These are phyloP conservation scores for Tyrannus savana DNA, from an alignment of 2,113 vertebrate species.

Conservation along the genomic window DNA sequence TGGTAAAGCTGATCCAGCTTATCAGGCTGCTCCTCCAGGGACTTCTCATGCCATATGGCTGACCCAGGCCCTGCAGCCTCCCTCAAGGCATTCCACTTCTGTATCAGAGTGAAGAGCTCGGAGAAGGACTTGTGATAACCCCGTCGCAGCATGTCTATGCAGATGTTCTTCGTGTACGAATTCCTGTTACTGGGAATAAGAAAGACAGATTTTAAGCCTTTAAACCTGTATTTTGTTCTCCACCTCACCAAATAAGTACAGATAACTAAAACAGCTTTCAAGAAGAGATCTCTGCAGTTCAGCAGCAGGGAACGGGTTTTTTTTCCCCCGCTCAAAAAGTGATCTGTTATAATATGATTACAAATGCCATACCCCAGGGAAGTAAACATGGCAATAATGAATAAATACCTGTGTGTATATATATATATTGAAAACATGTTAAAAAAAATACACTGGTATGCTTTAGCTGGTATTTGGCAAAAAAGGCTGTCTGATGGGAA, in stretches of 20 bases:
- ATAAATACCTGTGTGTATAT: neutral
- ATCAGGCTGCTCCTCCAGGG: conserved; percentile 84
- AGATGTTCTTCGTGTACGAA: conserved; percentile 87
- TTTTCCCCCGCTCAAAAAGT: neutral
- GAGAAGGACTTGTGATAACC: conserved; percentile 87
- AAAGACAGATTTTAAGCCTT: conserved; percentile 44
- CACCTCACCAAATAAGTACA: neutral
- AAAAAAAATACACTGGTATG: conserved; percentile 24
- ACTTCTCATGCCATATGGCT: conserved; percentile 89
- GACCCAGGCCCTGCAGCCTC: conserved; percentile 86
- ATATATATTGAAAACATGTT: neutral
- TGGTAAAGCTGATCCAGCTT: conserved; percentile 86
- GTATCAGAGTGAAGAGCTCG: conserved; percentile 83
- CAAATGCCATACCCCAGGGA: neutral
- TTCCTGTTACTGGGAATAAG: conserved; percentile 79
- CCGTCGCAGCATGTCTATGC: conserved; percentile 82
- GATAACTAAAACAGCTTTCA: neutral
- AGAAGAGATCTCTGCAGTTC: conserved; percentile 18
- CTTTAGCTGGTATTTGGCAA: neutral
- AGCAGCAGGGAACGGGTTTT: neutral
- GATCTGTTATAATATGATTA: neutral
- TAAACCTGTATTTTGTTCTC: neutral
- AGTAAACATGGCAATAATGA: neutral
- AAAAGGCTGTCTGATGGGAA: neutral
- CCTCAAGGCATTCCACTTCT: conserved; percentile 82